Evolutionary conservation across 2,113 vertebrate species (phyloP), one percentile per base, ranked within the genome.

Genomic region (Colinus virginianus): DNA sequence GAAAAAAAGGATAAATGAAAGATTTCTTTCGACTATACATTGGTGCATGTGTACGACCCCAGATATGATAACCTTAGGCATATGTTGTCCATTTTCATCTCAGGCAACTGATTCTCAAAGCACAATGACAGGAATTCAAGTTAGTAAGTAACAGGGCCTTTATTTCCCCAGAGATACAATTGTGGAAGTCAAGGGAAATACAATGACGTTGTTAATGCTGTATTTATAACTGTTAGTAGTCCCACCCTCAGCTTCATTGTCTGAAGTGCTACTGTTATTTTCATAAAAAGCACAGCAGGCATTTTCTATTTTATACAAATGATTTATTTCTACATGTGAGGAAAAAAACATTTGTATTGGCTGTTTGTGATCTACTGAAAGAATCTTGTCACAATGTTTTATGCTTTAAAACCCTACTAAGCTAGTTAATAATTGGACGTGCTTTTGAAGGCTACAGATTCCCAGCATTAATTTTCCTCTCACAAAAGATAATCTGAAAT

Each of bases 41-140:
- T 78, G 88, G 56, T 71, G 79, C 46, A 95, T 92, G 62, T 61
- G 78, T 93, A 94, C 91, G 94, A 92, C 94, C 69, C 26, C 20
- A 78, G 28, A 46, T 71, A 84, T 71, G 97, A 97, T 97, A 97
- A 97, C 96, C 93, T 95, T 63, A 70, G 58, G 45, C 88, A 86
- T 69, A 85, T 7, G 75, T 84, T 84, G n/a, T 78, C 81, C 64
- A 53, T 93, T 95, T 84, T 82, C 86, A 88, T 61, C 83, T 89
- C 36, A 64, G 92, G 80, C 85, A 93, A 88, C 93, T 15, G 64
- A 96, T 88, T 94, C 56, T 72, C 36, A 70, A 94, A 97, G 94
- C 53, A 98, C 98, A 98, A 98, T 98, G 96, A 95, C 98, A 98
- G 97, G 97, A 98, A 98, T 98, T 98, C 90, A 78, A 97, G 95